Evolutionary conservation across 1,140 invertebrate genomes (phyloP).

Genomic region (Dryas iulia): DNA sequence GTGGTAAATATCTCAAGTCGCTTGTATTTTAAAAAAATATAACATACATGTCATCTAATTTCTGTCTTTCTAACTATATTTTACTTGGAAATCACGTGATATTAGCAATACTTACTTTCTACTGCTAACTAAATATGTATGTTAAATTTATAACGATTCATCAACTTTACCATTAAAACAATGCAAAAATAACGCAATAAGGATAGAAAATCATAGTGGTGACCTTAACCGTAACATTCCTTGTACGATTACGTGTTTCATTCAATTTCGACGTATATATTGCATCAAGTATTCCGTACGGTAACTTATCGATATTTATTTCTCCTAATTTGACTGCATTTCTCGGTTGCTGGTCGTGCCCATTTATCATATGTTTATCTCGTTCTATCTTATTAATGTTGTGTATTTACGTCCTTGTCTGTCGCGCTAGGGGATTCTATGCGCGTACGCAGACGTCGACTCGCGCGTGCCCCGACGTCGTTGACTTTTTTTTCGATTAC

Average conservation of each 20-base stretch:
- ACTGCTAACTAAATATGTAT: no score
- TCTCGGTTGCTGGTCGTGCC: slow-evolving; percentile 59
- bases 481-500: slow-evolving; percentile 60
- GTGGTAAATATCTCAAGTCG: no score
- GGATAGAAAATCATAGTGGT: not conserved
- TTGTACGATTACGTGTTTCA: slow-evolving; percentile 25
- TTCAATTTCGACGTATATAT: slow-evolving; percentile 35
- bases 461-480: slow-evolving; percentile 65
- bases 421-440: slow-evolving; percentile 52
- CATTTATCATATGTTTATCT: slow-evolving; percentile 58
- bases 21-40: not conserved
- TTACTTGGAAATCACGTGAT: no score
- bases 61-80: no score
- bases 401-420: slow-evolving; percentile 42
- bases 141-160: no score
- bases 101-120: no score
- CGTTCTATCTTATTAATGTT: slow-evolving; percentile 27
- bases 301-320: slow-evolving; percentile 64
- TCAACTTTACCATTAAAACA: not conserved
- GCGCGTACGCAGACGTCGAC: slow-evolving; percentile 56
- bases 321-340: slow-evolving; percentile 76
- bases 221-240: slow-evolving; percentile 19
- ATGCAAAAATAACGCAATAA: not conserved
- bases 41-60: not conserved
- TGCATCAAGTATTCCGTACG: slow-evolving; percentile 48